Percentiles rank a stretch among this genome's conserved stretches.
phyloP scores from a whole-genome alignment of 2,797 vertebrate species.

The Sebastes matsubarae region DNA sequence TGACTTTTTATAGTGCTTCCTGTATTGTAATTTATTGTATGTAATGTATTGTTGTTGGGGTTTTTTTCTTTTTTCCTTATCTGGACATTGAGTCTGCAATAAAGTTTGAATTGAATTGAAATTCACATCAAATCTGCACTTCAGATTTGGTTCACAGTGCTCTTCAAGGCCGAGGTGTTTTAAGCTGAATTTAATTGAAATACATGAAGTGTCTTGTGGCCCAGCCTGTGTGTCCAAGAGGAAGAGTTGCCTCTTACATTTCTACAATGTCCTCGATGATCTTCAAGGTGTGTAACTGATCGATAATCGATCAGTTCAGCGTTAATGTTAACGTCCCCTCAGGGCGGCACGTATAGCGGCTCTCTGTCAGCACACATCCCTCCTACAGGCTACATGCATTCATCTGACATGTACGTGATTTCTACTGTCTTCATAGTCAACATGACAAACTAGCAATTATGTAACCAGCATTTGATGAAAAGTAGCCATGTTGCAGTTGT shows the following conservation, averaged over 20 bases:
- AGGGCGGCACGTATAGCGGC: neutral
- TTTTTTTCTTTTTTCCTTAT: too few species aligned
- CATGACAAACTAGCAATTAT: constrained; percentile 15
- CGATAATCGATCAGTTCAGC: neutral
- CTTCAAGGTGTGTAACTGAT: neutral
- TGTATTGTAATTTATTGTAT: too few species aligned
- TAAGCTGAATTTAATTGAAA: neutral
- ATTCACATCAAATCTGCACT: too few species aligned
- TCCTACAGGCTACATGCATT: neutral
- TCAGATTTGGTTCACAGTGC: too few species aligned
- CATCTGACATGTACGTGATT: neutral
- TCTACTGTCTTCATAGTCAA: neutral
- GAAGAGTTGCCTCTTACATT: neutral
- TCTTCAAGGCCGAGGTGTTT: too few species aligned
- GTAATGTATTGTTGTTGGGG: too few species aligned
- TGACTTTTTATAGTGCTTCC: too few species aligned
- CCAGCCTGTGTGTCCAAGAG: neutral
- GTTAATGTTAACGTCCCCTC: neutral
- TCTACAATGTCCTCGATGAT: constrained; percentile 5
- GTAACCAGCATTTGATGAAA: neutral
- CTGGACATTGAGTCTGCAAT: too few species aligned
- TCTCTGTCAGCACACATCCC: neutral
- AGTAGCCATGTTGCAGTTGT: rapidly evolving
- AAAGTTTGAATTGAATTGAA: too few species aligned
- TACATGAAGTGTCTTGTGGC: neutral